Evolutionary conservation across 1,140 invertebrate species (phyloP).

Genomic region (Aphaenogaster ashmeadi): DNA sequence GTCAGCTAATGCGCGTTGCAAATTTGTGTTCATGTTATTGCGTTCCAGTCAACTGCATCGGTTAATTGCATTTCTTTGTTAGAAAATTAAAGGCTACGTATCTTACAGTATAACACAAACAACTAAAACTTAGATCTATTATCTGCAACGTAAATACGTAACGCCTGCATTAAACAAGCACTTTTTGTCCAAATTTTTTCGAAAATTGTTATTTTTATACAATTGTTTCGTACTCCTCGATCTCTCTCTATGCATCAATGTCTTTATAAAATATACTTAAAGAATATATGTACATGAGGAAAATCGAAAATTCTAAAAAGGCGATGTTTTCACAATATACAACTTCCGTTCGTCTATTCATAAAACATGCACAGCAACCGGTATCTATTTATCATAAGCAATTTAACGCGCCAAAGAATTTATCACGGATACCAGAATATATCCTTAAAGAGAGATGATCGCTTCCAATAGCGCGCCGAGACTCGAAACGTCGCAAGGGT

Average conservation of each 20-base stretch:
- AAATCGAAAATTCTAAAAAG: neutral
- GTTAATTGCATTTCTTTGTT: constrained; percentile 46
- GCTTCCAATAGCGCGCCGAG: constrained; percentile 10
- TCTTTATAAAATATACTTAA: constrained; percentile 8
- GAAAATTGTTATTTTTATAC: neutral
- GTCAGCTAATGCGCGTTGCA: constrained; percentile 20
- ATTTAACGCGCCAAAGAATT: constrained; percentile 46
- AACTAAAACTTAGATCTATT: neutral
- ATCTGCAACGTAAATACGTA: neutral
- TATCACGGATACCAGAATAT: constrained; percentile 16
- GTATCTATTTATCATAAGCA: neutral
- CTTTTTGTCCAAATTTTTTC: neutral
- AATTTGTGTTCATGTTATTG: constrained; percentile 19
- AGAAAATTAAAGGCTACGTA: neutral
- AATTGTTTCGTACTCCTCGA: neutral
- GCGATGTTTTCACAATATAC: neutral
- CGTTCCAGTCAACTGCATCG: constrained; percentile 41
- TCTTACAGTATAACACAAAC: neutral
- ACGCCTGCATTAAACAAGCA: neutral
- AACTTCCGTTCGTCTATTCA: neutral
- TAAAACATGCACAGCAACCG: neutral
- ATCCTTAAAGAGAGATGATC: constrained; percentile 59
- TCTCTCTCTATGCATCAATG: neutral
- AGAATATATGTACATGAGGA: neutral
- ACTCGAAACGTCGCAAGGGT: constrained; percentile 21